Base-by-base conservation (phyloP, 2,888 invertebrate genomes). In the Prostheceraeus crozeri region DNA sequence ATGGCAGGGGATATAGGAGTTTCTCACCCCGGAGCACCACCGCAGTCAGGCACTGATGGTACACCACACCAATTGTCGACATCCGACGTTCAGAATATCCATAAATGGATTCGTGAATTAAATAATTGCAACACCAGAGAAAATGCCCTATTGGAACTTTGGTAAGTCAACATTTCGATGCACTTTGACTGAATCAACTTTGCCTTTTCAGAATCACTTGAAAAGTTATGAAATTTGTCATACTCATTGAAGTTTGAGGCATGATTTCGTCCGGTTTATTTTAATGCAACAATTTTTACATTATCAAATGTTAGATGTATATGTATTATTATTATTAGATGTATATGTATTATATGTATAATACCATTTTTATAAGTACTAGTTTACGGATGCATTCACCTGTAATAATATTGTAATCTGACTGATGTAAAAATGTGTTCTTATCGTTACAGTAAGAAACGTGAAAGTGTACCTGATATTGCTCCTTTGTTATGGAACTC, bases 401-500 rank as follows among this genome's bases (percentile, higher is more conserved):
- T 45, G 14, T n/a, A n/a, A n/a, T 16, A 11, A 11, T n/a, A 45
- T 10, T 11, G 8, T 45, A 14, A 10, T 45, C 14, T 11, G 45
- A 14, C 16, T 45, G 14, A 45, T n/a, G 45, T 11, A 11, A 10
- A n/a, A n/a, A n/a, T 55, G 10, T 48, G 4, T 11, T 14, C 54
- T 6, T 14, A 57, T 57, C 19, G 63, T 78, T 79, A 30, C 73
- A 85, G 87, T 69, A 86, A 86, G 72, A 86, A 87, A 69, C 80
- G 87, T 10, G 87, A 88, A 76, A 83, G 88, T 53, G 91, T 96
- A 25, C 89, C 89, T 25, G 96, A 99, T 74, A 79, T 99, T 68
- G 96, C 98, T 1, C 91, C 94, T 0, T 89, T 98, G 89, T 78
- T 99, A 65, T 99, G 98, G 98, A 87, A 98, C 76, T 90, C 90